A percentile compares a stretch with the other conserved stretches of the same genome.
These are phyloP conservation scores for Microtus richardsoni DNA, from an alignment of 2,113 vertebrate species.

Conservation along the genomic window DNA sequence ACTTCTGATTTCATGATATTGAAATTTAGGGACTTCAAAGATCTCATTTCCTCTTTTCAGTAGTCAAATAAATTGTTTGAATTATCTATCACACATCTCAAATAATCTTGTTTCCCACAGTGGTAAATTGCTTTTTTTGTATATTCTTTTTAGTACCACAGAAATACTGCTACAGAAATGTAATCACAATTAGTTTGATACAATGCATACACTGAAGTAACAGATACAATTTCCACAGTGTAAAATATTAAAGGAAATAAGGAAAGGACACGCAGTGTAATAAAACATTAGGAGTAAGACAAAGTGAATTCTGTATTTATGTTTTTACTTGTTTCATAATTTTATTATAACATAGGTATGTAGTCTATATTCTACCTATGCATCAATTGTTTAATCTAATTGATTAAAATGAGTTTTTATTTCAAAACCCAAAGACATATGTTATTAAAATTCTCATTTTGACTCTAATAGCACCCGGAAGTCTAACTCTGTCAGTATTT, in stretches of 20 bases:
- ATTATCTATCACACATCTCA: not conserved
- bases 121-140: not conserved
- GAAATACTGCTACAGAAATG: not conserved
- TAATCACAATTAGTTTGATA: not conserved
- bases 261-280: not conserved
- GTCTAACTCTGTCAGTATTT: rapidly evolving
- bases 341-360: not conserved
- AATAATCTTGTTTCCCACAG: not conserved
- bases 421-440: not conserved
- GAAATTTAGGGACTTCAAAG: not conserved
- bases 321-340: not conserved
- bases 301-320: not conserved
- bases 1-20: slow-evolving; percentile 41
- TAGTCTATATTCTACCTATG: not conserved
- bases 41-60: not conserved
- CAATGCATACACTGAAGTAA: not conserved
- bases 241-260: not conserved
- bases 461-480: not conserved
- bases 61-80: not conserved
- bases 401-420: not conserved
- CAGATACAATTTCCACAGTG: not conserved
- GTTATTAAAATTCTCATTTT: not conserved
- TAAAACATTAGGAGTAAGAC: not conserved
- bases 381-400: not conserved
- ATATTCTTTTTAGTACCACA: not conserved